These are phyloP conservation scores for Polypedilum pembai DNA, from an alignment of 1,140 invertebrate genomes.

Conservation along the genomic window DNA sequence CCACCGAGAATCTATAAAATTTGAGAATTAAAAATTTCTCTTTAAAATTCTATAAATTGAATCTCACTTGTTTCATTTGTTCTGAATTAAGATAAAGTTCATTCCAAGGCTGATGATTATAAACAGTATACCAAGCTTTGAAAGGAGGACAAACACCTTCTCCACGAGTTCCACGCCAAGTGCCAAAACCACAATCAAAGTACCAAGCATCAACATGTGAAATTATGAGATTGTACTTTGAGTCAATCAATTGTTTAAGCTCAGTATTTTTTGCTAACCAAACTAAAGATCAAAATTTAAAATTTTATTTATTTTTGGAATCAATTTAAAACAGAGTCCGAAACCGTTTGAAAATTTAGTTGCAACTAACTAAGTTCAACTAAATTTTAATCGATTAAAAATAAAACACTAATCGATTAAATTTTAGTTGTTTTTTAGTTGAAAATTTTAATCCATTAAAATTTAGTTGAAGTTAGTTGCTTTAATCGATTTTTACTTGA, in stretches of 20 bases:
- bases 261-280: constrained; percentile 49
- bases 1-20: constrained; percentile 49
- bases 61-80: not conserved
- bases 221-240: constrained; percentile 61
- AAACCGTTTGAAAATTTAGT: too few relatives aligned
- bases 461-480: too few relatives aligned
- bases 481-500: too few relatives aligned
- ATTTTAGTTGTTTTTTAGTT: too few relatives aligned
- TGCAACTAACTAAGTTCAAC: too few relatives aligned
- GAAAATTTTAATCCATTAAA: too few relatives aligned
- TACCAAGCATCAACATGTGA: constrained; percentile 74
- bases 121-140: constrained; percentile 66
- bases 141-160: constrained; percentile 63
- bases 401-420: too few relatives aligned
- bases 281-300: not conserved
- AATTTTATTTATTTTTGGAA: not conserved
- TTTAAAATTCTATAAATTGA: not conserved
- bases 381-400: too few relatives aligned
- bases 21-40: constrained; percentile 34
- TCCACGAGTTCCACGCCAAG: constrained; percentile 56
- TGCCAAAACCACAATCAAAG: constrained; percentile 66
- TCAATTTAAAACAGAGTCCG: too few relatives aligned
- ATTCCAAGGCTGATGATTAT: constrained; percentile 63
- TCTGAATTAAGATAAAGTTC: not conserved
- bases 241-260: constrained; percentile 55